Evolutionary conservation across 2,888 invertebrate genomes (phyloP), one percentile per base, ranked within the genome.

Genomic region (Masnerella sp.): DNA sequence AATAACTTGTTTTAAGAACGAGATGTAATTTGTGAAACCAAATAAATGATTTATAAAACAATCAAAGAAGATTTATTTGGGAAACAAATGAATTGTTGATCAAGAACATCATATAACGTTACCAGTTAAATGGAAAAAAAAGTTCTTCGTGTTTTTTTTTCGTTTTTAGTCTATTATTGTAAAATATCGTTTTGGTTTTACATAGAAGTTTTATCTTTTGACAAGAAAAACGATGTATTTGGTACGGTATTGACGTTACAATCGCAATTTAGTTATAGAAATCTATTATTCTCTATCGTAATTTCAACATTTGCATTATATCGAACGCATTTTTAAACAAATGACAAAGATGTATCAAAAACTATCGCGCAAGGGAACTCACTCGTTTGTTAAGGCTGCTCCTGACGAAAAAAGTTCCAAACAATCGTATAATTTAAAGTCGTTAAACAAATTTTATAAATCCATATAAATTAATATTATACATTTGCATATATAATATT

Each of bases 11-110:
- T 69, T 59, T 36, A 67, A 15, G 3, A 59, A 54, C 43, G 20
- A 70, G 11, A 49, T 70, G 70, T 62, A 70, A 70, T 62, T 62
- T 49, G 28, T 70, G 56, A 56, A 56, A 56, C 42, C 56, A 62
- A 70, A 70, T 70, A 70, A 70, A 70, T 47, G 36, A 62, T 56
- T 70, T 70, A 34, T 70, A 70, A 70, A 70, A 69, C 22, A 61
- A 47, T 15, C 2, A 54, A 7, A 40, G 34, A 22, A 36, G 4
- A 20, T 45, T 54, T 38, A 38, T 18, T 40, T 8, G 52, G 4
- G 7, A 32, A 43, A 36, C 1, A 38, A 42, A 52, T 20, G 9
- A 47, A 47, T 12, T 43, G 12, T 28, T 17, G 28, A 30, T 34
- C 42, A 58, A 68, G 58, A 68, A 68, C 67, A 68, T 68, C 65